These are phyloP conservation scores for Gadopsis marmoratus DNA, from an alignment of 2,797 vertebrate species.

Conservation along the genomic window DNA sequence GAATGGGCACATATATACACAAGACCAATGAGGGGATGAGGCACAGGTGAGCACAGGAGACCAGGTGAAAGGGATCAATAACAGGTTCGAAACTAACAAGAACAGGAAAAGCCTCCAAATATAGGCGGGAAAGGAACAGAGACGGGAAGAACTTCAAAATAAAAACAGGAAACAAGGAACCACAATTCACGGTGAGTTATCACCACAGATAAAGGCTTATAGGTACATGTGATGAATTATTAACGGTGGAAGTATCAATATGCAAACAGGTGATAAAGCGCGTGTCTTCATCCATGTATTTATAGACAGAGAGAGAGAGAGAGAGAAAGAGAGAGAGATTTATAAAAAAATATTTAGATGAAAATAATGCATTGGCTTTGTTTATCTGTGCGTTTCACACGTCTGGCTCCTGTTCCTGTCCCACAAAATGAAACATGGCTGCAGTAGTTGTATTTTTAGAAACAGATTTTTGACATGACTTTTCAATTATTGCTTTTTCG, in stretches of 20 bases:
- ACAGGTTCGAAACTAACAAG: too few relatives aligned
- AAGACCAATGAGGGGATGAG: too few relatives aligned
- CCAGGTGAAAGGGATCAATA: too few relatives aligned
- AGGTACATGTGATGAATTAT: constrained; percentile 15
- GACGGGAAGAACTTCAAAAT: too few relatives aligned
- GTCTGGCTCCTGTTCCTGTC: not conserved
- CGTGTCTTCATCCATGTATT: not conserved
- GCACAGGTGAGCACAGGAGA: too few relatives aligned
- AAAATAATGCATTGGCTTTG: not conserved
- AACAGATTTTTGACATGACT: not conserved
- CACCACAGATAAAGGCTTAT: not conserved
- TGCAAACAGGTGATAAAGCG: not conserved
- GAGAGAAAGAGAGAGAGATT: too few relatives aligned
- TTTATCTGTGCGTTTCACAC: not conserved
- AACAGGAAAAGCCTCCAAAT: too few relatives aligned
- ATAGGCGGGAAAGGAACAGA: too few relatives aligned
- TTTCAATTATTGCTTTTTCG: not conserved
- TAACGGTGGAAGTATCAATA: not conserved
- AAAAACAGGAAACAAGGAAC: too few relatives aligned
- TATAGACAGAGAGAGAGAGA: too few relatives aligned
- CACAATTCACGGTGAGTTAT: not conserved
- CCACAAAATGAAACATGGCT: too few relatives aligned
- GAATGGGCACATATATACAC: too few relatives aligned
- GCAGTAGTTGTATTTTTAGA: not conserved
- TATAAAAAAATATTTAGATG: not conserved